Evolutionary conservation across 2,888 invertebrate genomes (phyloP), one percentile per base, ranked within the genome.

Genomic region (Colletes collaris): DNA sequence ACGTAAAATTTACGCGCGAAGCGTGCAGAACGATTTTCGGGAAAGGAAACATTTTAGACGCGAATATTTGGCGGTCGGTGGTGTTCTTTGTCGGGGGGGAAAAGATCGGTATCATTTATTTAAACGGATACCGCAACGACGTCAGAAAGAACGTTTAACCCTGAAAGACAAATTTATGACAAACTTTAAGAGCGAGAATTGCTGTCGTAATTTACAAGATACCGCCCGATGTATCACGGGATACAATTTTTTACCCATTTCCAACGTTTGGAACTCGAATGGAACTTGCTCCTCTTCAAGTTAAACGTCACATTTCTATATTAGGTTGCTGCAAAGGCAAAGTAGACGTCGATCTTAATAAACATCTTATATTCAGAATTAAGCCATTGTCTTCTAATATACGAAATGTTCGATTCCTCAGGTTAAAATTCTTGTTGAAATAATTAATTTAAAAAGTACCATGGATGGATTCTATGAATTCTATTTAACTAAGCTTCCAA

Each of bases 1-100:
- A 58, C 65, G 66, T 55, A 40, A 81, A 79, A 60, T 68, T 79
- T 64, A 35, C 67, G 63, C 52, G 78, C 62, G 67, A 64, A 55
- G 11, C 50, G 56, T 19, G 53, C 64, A 35, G 64, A 50, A 44
- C 8, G 37, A 16, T 55, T 16, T 64, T 60, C 19, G 44, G 27
- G 8, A 64, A 68, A 63, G 52, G 40, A 35, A 74, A 68, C 49
- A 37, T 58, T 59, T 67, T 55, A 67, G 52, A 58, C 67, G 49
- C 8, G 49, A 16, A 19, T 44, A 58, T 58, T 44, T 40, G n/a
- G 19, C 11, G 4, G 11, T 58, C 56, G 8, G 4, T 56, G 59
- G 19, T 37, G 59, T 62, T 55, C 13, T 62, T 40, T 49, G 44
- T 59, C 8, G n/a, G 7, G 27, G 27, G 37, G 46, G 13, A n/a